A percentile compares a stretch with the other conserved stretches of the same genome.
These are phyloP conservation scores for Blera fallax DNA, from an alignment of 2,888 invertebrate species.

Conservation along the genomic window DNA sequence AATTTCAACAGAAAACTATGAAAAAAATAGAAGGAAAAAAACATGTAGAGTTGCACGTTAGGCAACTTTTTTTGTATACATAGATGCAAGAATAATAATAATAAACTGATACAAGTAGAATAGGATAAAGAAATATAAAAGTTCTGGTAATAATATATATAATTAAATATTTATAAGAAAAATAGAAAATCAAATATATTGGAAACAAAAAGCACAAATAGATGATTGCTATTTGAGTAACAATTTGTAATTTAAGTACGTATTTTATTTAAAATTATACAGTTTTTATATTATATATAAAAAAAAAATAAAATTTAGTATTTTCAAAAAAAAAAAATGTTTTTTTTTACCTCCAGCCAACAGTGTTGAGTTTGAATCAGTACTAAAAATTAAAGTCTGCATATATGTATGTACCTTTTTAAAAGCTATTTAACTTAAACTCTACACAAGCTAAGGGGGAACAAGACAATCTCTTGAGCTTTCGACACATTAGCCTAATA, in stretches of 20 bases:
- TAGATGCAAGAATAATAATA: slow-evolving; percentile 18
- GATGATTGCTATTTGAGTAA: slow-evolving; percentile 57
- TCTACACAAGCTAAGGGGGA: too few relatives aligned
- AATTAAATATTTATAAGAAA: slow-evolving; percentile 51
- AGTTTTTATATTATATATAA: slow-evolving; percentile 74
- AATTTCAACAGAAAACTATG: slow-evolving; percentile 21
- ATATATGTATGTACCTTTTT: too few relatives aligned
- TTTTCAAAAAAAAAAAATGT: slow-evolving; percentile 33
- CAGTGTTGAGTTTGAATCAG: too few relatives aligned
- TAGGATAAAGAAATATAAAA: slow-evolving; percentile 41
- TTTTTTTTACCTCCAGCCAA: too few relatives aligned
- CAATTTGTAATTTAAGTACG: slow-evolving; percentile 59
- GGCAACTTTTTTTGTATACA: slow-evolving; percentile 42
- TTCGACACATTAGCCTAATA: too few relatives aligned
- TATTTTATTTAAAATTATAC: slow-evolving; percentile 73
- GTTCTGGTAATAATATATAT: slow-evolving; percentile 51
- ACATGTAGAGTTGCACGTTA: slow-evolving; percentile 43
- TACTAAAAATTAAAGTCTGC: too few relatives aligned
- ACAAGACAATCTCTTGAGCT: too few relatives aligned
- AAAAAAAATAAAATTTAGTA: slow-evolving; percentile 65
- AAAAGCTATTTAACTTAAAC: too few relatives aligned
- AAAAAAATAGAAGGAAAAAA: slow-evolving; percentile 18
- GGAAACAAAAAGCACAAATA: slow-evolving; percentile 52
- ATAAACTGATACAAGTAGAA: slow-evolving; percentile 34
- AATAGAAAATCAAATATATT: slow-evolving; percentile 52